Conservation (phyloP, 2,797 vertebrate species). For the Moxostoma hubbsi region DNA sequence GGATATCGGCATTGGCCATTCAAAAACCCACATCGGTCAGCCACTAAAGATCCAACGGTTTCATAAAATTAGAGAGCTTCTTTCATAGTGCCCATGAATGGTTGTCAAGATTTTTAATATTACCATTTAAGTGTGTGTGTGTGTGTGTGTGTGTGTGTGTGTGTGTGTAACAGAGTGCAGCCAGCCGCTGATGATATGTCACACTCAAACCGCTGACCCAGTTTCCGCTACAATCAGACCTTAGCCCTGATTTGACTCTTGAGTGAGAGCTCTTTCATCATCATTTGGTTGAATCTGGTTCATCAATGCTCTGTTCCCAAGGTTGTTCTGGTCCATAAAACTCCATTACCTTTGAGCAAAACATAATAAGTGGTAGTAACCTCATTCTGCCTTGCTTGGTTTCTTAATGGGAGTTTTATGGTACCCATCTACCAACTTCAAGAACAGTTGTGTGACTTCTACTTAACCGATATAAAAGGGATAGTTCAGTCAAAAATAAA, state of each 20-base stretch:
- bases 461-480: neutral
- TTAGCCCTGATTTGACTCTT: slow-evolving; percentile 3
- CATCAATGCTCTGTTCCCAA: neutral
- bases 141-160: neutral
- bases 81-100: no score
- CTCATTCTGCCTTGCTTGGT: neutral
- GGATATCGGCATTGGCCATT: no score
- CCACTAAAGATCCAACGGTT: no score
- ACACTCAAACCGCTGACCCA: slow-evolving; percentile 22
- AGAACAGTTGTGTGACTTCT: neutral
- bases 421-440: neutral
- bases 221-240: neutral
- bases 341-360: slow-evolving; percentile 1
- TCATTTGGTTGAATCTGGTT: slow-evolving; percentile 15
- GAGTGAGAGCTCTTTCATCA: slow-evolving; percentile 17
- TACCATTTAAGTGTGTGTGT: no score
- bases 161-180: neutral
- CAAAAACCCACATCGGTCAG: no score
- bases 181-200: neutral
- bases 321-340: slow-evolving; percentile 12
- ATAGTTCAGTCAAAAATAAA: no score
- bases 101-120: no score
- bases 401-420: neutral
- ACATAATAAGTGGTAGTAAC: neutral
- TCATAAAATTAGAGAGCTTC: no score